Evolutionary conservation across 2,888 invertebrate species (phyloP).

Genomic region (Drosophila flavopinicola): DNA sequence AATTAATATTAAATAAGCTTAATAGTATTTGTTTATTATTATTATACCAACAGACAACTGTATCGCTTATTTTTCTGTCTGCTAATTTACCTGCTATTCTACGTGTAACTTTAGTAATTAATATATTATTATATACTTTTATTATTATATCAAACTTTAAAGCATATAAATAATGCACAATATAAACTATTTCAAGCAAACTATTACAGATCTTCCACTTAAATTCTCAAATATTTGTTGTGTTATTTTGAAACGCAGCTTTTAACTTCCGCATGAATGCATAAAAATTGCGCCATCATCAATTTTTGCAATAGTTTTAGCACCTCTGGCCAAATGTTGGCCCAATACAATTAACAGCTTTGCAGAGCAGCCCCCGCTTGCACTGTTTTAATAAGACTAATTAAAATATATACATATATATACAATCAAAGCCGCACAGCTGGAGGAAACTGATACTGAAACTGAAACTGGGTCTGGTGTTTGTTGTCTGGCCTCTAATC

Average conservation of each 20-base stretch:
- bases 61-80: no score
- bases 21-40: no score
- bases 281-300: conserved; percentile 1
- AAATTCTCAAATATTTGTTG: neutral
- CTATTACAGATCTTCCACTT: conserved; percentile 9
- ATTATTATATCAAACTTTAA: no score
- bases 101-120: no score
- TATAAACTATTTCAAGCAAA: no score
- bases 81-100: no score
- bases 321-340: conserved; percentile 29
- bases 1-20: no score
- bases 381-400: conserved; percentile 59
- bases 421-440: conserved; percentile 37
- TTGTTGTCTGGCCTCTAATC: conserved; percentile 22
- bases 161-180: no score
- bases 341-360: conserved; percentile 48
- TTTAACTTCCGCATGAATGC: conserved; percentile 11
- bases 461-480: conserved; percentile 23
- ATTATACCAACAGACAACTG: no score
- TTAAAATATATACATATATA: conserved; percentile 51
- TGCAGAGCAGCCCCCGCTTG: conserved; percentile 2
- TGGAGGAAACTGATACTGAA: conserved; percentile 2
- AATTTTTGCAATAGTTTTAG: conserved; percentile 17
- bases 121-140: no score
- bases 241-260: neutral